Percentiles rank a stretch among this genome's conserved stretches.
phyloP scores from a whole-genome alignment of 2,113 vertebrate species.

The Bos indicus region DNA sequence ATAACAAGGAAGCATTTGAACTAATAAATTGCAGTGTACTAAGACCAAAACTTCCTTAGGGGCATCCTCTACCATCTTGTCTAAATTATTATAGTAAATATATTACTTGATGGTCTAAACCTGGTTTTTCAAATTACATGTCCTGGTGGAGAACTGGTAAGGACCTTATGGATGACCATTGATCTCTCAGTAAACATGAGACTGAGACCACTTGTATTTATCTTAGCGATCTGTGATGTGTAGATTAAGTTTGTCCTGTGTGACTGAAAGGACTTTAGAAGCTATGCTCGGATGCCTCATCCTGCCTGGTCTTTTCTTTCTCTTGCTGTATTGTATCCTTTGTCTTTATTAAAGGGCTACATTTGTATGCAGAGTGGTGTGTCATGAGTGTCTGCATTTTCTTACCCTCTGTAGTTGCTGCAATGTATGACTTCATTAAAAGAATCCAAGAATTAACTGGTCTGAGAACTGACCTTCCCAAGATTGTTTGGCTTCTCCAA shows the following conservation, averaged over 20 bases:
- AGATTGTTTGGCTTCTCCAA: slow-evolving; percentile 9
- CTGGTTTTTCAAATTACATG: neutral
- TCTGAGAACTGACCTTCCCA: neutral
- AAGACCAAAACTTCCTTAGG: neutral
- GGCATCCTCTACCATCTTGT: neutral
- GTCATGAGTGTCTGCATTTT: neutral
- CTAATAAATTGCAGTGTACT: neutral
- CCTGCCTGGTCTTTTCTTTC: neutral
- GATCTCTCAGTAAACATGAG: neutral
- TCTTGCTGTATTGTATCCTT: neutral
- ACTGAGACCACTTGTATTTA: neutral
- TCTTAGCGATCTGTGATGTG: neutral
- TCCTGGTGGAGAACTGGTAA: neutral
- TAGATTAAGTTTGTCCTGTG: neutral
- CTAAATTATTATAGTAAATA: neutral
- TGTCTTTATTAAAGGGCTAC: neutral
- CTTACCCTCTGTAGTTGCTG: neutral
- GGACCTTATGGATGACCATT: fast-evolving
- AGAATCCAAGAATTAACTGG: neutral
- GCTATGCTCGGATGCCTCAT: neutral
- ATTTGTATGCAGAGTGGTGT: neutral
- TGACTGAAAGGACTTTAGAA: neutral
- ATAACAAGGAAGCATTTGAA: neutral
- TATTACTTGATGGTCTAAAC: neutral
- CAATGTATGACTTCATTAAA: neutral